Evolutionary conservation across 64 coral and sea anemone genomes (phyloP), one percentile per base, ranked within the genome.

Genomic region (Orbicella faveolata): DNA sequence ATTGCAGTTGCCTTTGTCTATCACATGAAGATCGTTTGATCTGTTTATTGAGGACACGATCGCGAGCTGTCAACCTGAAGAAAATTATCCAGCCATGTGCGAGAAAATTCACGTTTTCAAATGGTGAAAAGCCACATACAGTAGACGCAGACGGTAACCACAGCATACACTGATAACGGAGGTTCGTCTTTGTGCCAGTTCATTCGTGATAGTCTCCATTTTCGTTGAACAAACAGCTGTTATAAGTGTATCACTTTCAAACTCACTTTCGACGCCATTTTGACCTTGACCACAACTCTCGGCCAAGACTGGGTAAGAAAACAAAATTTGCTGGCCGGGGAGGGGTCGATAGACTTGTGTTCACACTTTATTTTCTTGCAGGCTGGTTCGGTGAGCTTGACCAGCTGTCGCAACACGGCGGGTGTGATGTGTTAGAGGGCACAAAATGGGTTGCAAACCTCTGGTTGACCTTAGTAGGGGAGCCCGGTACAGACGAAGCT

Each of bases 371-470:
- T 23, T 9, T n/a, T 7, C 1, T 26, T 33, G 26, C 41, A 93
- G 92, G 92, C 21, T 93, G 79, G 92, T 19, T 93, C 5, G 86
- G 92, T 57, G 73, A 69, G 33, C 65, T 93, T 34, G 87, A 93
- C 12, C 73, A 76, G 5, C 64, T 93, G 68, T 75, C 92, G 16
- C 88, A 93, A 34, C 92, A 93, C 84, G 92, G 92, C 18, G 92
- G 92, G 11, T 93, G 92, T 76, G 70, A 93, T 39, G 92, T 93
- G 0, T 36, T 82, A 17, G 61, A 89, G 44, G 88, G 78, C 17
- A 82, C 69, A 16, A 93, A 93, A 48, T 93, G 92, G 92, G 88
- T 93, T 37, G 92, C 92, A 39, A 93, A 93, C 61, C 70, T 93
- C 14, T 93, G 92, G 92, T 52, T 93, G n/a, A 69, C 74, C 21